phyloP scores from a whole-genome alignment of 2,113 vertebrate species.

The Salvelinus sp. region DNA sequence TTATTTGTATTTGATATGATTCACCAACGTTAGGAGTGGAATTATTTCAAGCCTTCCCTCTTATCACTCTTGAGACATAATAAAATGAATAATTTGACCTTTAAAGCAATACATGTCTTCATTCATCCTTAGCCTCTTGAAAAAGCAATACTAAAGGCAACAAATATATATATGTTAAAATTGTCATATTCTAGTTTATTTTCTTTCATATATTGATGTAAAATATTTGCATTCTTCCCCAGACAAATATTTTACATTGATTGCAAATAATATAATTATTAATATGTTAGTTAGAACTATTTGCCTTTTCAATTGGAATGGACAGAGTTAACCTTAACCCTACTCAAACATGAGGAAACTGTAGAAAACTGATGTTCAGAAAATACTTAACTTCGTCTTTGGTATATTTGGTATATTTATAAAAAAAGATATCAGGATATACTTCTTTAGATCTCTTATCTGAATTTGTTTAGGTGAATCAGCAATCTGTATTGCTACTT shows the following conservation, averaged over 20 bases:
- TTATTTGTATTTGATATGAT: neutral
- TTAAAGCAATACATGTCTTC: neutral
- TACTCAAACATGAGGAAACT: neutral
- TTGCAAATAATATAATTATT: neutral
- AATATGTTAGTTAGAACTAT: neutral
- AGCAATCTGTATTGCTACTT: conserved; percentile 37
- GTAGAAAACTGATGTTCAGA: neutral
- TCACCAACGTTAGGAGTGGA: neutral
- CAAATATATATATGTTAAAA: neutral
- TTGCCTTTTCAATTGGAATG: neutral
- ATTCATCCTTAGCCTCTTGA: too few species aligned
- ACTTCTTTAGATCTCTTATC: neutral
- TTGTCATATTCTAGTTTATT: neutral
- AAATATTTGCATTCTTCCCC: neutral
- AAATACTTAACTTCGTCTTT: neutral
- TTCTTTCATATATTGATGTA: neutral
- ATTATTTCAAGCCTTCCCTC: neutral
- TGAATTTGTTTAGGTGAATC: conserved; percentile 9
- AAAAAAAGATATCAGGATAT: neutral
- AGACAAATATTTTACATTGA: neutral
- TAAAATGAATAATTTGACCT: neutral
- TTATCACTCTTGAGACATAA: neutral
- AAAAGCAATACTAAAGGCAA: conserved; percentile 2
- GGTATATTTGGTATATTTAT: neutral
- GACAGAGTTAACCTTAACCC: neutral